Percentiles rank a stretch among this genome's conserved stretches.
Evolutionary conservation across 1,140 invertebrate genomes (phyloP).

Genomic region (Pteromalus puparum): DNA sequence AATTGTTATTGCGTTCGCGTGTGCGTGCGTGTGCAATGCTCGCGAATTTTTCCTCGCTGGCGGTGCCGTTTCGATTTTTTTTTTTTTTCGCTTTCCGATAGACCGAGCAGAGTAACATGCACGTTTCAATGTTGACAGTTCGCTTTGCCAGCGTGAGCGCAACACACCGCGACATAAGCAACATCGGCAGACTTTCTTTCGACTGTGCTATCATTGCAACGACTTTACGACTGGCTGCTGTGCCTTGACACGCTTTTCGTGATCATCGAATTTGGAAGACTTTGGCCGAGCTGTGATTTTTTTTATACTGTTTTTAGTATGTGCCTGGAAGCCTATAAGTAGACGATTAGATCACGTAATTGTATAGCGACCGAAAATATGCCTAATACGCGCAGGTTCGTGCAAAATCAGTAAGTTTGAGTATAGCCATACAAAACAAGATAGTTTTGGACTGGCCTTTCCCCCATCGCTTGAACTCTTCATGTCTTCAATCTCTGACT

Average conservation of each 20-base stretch:
- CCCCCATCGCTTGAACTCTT: no score
- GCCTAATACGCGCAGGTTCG: no score
- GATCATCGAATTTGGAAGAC: constrained; percentile 14
- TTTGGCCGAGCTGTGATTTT: background rate
- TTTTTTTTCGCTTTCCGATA: background rate
- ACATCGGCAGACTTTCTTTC: constrained; percentile 14
- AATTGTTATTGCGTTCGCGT: background rate
- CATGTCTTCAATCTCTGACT: no score
- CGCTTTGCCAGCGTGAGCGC: background rate
- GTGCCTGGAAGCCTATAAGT: background rate
- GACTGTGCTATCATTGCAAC: background rate
- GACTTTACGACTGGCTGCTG: background rate
- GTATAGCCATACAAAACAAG: no score
- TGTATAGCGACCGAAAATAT: no score
- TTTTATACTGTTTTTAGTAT: background rate
- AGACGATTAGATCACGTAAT: no score
- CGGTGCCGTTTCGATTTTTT: background rate
- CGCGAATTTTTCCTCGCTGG: constrained; percentile 7
- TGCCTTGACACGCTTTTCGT: constrained; percentile 34
- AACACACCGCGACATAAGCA: background rate
- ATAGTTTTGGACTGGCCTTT: no score
- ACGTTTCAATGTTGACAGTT: background rate
- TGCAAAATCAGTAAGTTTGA: no score
- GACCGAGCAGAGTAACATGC: background rate
- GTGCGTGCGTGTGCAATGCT: constrained; percentile 9